These are phyloP conservation scores for Phymorhynchus buccinoides DNA, from an alignment of 1,140 invertebrate species.

Conservation along the genomic window DNA sequence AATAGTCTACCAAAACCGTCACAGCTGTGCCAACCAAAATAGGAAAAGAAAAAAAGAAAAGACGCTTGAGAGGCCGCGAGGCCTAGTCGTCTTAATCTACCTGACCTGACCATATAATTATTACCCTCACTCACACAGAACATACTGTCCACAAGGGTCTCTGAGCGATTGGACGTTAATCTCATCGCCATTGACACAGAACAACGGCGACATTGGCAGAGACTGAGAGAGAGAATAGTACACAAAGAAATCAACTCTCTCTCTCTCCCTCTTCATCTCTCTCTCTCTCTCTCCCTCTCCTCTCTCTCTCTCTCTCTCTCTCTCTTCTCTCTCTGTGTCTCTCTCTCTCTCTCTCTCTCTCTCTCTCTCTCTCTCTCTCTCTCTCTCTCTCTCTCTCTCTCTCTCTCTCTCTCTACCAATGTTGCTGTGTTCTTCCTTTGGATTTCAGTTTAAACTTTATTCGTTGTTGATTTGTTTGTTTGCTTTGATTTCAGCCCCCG, in stretches of 20 bases:
- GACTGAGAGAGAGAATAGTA: background rate
- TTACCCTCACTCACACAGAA: too few species aligned
- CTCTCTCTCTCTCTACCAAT: background rate
- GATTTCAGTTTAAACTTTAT: background rate
- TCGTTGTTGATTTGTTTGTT: background rate
- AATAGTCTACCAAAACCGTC: too few species aligned
- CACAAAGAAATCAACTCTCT: background rate
- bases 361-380: conserved; percentile 17
- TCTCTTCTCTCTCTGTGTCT: background rate
- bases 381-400: conserved; percentile 17
- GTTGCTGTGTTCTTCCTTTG: background rate
- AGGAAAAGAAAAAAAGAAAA: too few species aligned
- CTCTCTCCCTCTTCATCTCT: background rate
- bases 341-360: conserved; percentile 7
- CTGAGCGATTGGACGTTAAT: too few species aligned
- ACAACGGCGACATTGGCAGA: too few species aligned
- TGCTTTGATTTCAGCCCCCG: background rate
- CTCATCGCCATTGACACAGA: too few species aligned
- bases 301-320: background rate
- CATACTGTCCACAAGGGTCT: too few species aligned
- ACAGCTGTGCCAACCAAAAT: too few species aligned
- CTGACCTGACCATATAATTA: too few species aligned
- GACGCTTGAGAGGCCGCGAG: too few species aligned
- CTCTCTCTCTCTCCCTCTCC: background rate
- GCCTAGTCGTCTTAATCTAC: too few species aligned